Conservation (phyloP, 2,113 vertebrate species). For the Micronisus gabar region DNA sequence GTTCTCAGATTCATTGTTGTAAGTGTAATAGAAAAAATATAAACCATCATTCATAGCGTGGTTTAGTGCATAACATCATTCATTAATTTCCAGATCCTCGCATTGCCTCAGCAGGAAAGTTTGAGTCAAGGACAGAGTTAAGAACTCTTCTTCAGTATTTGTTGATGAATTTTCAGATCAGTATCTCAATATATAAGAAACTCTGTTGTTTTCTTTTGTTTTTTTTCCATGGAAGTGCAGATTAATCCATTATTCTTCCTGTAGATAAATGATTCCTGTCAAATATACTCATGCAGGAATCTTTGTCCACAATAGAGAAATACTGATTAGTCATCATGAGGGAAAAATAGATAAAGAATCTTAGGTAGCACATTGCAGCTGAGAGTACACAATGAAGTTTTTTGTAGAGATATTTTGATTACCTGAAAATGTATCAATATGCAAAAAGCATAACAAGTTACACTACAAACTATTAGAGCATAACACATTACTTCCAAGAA, state of each 20-base stretch:
- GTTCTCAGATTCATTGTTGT: not conserved
- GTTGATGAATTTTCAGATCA: conserved; percentile 42
- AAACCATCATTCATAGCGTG: not conserved
- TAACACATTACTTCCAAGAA: not conserved
- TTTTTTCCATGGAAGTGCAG: not conserved
- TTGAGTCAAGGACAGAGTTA: not conserved
- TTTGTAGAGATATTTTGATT: not conserved
- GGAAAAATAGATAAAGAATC: conserved; percentile 3
- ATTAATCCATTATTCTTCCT: conserved; percentile 35
- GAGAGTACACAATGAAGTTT: not conserved
- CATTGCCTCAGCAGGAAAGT: not conserved
- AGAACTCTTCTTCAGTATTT: not conserved
- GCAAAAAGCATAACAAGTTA: not conserved
- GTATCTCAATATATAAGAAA: not conserved
- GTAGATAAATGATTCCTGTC: conserved; percentile 47
- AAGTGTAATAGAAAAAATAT: not conserved
- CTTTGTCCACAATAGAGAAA: conserved; percentile 10
- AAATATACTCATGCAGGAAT: conserved; percentile 15
- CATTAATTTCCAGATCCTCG: not conserved
- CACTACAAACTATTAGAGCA: not conserved
- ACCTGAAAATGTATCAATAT: conserved; percentile 13
- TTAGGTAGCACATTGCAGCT: not conserved
- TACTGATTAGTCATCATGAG: conserved; percentile 27
- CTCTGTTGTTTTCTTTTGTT: not conserved
- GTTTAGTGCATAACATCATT: not conserved